Evolutionary conservation across 2,888 invertebrate genomes (phyloP).

Genomic region (Parnassius glacialis): DNA sequence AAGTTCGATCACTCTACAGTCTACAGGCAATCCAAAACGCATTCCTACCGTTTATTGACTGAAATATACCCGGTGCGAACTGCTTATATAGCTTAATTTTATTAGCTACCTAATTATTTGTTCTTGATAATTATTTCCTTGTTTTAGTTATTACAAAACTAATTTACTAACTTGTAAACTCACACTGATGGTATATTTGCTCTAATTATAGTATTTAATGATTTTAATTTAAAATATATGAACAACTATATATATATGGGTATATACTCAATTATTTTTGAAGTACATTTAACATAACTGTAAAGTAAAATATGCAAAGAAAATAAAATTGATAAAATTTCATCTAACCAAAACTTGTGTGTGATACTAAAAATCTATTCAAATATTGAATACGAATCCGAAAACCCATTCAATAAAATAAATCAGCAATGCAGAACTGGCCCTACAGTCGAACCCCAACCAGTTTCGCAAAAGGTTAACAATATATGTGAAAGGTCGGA

Average conservation of each 20-base stretch:
- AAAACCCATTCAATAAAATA: conserved; percentile 26
- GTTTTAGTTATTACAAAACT: too few relatives aligned
- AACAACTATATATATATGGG: too few relatives aligned
- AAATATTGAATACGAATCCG: conserved; percentile 20
- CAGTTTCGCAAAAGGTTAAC: conserved; percentile 52
- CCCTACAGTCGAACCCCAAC: conserved; percentile 38
- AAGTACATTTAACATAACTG: too few relatives aligned
- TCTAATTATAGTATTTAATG: too few relatives aligned
- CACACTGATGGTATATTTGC: too few relatives aligned
- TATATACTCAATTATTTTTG: too few relatives aligned
- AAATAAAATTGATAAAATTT: conserved; percentile 10
- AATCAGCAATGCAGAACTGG: conserved; percentile 27
- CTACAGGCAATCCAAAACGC: conserved; percentile 40
- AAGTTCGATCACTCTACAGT: conserved; percentile 33
- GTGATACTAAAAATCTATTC: conserved; percentile 16
- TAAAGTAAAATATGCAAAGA: not conserved
- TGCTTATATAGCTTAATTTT: too few relatives aligned
- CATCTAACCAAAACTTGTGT: conserved; percentile 7
- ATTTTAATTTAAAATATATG: too few relatives aligned
- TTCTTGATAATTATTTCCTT: too few relatives aligned
- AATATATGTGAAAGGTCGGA: conserved; percentile 50
- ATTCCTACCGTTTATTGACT: conserved; percentile 33
- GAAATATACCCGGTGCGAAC: not conserved
- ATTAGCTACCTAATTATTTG: too few relatives aligned
- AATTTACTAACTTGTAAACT: too few relatives aligned